Evolutionary conservation across 2,113 vertebrate species (phyloP), one percentile per base, ranked within the genome.

Genomic region (Furnarius figulus): DNA sequence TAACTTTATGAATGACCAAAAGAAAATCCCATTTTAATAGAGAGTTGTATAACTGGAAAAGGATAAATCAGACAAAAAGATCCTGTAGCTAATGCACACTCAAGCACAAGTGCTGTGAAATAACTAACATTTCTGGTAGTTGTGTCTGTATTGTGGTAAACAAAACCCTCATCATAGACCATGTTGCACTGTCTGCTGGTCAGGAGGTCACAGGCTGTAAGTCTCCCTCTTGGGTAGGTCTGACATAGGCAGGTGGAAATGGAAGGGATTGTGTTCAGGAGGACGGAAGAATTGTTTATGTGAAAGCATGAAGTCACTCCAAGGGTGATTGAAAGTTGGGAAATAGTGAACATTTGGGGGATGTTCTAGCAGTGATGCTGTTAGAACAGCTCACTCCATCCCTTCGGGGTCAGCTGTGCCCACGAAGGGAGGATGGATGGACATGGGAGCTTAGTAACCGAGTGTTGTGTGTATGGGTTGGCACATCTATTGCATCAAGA

Each of bases 391-490:
- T 92, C 85, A 27, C 40, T 37, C n/a, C 6, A 5, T 62, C n/a
- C 6, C 31, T 44, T 49, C 6, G 7, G 12, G 58, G 6, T 63
- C 12, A 84, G 33, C 25, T 50, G 39, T 49, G 28, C 31, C n/a
- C 8, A 1, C 9, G 40, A n/a, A 62, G 77, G 50, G 15, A 19
- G 27, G 16, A 6, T 22, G 46, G 65, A 42, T 70, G 53, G 35
- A 14, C 65, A 13, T 0, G 1, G 46, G 27, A 73, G 81, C 42
- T 76, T 66, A 62, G 61, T 40, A 37, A 65, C 23, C 0, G 0
- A 24, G 14, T 12, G 27, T 39, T 37, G 20, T 3, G 15, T 31
- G 14, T 27, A 12, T 52, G 66, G 55, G 14, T 30, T 19, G 66
- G 37, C 19, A 0, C 53, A 37, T 22, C 28, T 16, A 0, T 53